phyloP scores from a whole-genome alignment of 2,113 vertebrate genomes.

The Aspidoscelis tigris region DNA sequence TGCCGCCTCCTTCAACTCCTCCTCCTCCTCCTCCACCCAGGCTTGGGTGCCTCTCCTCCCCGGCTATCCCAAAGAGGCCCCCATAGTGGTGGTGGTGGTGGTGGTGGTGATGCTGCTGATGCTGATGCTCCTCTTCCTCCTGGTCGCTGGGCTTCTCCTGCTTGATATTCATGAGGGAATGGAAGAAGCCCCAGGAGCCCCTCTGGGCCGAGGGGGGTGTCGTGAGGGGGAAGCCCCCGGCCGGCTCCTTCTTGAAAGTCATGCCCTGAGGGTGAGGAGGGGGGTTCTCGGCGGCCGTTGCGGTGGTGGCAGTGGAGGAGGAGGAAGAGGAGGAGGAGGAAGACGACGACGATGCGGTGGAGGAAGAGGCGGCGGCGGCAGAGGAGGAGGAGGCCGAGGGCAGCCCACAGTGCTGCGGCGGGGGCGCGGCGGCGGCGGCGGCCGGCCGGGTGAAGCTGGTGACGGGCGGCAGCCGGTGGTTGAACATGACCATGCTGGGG shows the following conservation, averaged over 20 bases:
- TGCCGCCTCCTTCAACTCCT: conserved; percentile 80
- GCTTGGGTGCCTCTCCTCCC: conserved; percentile 79
- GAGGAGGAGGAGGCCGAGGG: conserved; percentile 71
- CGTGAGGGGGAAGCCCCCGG: conserved; percentile 76
- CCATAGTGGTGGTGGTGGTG: conserved; percentile 75
- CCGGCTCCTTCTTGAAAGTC: conserved; percentile 94
- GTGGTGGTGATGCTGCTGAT: conserved; percentile 61
- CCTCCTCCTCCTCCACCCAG: conserved; percentile 78
- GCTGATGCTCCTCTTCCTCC: conserved; percentile 85
- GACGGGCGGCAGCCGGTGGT: conserved; percentile 94
- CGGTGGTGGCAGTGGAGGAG: conserved; percentile 70
- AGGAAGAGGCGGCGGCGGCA: conserved; percentile 74
- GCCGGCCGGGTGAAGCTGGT: conserved; percentile 94
- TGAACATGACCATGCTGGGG: conserved; percentile 95
- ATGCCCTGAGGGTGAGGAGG: conserved; percentile 84
- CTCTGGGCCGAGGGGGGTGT: conserved; percentile 71
- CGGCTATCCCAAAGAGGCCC: conserved; percentile 77
- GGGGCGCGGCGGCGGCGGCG: conserved; percentile 63
- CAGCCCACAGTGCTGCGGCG: conserved; percentile 82
- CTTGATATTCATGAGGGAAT: conserved; percentile 92
- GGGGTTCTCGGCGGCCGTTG: conserved; percentile 83
- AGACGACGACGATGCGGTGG: conserved; percentile 81
- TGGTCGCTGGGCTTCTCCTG: conserved; percentile 88
- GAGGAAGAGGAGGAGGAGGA: conserved; percentile 49
- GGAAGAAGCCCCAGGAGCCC: conserved; percentile 85